phyloP scores from a whole-genome alignment of 2,888 invertebrate species.

The Tillus elongatus region DNA sequence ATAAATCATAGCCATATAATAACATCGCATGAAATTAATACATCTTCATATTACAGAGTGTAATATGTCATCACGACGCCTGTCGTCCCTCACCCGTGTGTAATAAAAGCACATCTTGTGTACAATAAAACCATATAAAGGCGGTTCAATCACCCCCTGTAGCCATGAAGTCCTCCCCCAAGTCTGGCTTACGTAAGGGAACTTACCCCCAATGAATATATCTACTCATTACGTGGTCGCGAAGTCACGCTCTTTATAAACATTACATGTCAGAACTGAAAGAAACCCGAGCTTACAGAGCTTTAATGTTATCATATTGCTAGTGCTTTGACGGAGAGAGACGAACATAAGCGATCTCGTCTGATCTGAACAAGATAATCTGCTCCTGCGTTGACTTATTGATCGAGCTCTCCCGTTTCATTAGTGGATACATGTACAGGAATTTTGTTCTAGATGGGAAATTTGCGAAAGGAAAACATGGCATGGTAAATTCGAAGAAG shows the following conservation, averaged over 20 bases:
- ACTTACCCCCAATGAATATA: slow-evolving; percentile 39
- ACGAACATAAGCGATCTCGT: too few species aligned
- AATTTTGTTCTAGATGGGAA: too few species aligned
- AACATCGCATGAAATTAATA: too few species aligned
- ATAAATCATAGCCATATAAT: too few species aligned
- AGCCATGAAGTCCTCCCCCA: slow-evolving; percentile 27
- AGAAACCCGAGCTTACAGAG: background rate
- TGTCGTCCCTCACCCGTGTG: slow-evolving; percentile 9
- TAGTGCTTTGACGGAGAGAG: too few species aligned
- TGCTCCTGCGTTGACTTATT: background rate
- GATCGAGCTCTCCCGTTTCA: too few species aligned
- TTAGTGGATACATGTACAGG: too few species aligned
- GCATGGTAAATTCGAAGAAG: too few species aligned
- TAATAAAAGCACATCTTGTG: slow-evolving; percentile 39
- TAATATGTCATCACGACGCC: slow-evolving; percentile 1
- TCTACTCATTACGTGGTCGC: slow-evolving; percentile 39
- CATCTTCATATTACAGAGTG: slow-evolving; percentile 1
- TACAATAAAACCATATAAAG: slow-evolving; percentile 40
- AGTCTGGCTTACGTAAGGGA: slow-evolving; percentile 33
- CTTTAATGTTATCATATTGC: too few species aligned
- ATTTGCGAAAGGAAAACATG: too few species aligned
- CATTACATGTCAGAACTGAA: slow-evolving; percentile 8
- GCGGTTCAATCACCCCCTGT: slow-evolving; percentile 33
- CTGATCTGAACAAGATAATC: too few species aligned
- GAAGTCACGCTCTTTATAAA: slow-evolving; percentile 31